Base-by-base conservation (phyloP, 1,140 invertebrate species). In the Gryon sp. region DNA sequence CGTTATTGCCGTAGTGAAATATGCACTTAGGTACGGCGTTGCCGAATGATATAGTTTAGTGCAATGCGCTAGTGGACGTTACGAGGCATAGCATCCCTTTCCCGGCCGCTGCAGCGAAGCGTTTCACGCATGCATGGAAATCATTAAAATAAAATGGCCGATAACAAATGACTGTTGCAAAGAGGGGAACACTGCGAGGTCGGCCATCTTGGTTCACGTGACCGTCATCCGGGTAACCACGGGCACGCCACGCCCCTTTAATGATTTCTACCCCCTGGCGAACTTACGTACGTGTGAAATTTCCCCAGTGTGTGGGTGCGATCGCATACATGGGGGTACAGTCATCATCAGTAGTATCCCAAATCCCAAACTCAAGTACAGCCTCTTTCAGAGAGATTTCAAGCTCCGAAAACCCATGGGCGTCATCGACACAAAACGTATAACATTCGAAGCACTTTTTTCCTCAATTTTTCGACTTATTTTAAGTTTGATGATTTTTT, bases 111-210 rank as follows among this genome's bases (percentile, higher is more conserved):
- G 83, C 84, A 84, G 79, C 86, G 79, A 76, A 87, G 84, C 83
- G 86, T 86, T 89, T 88, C 86, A 88, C 86, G 86, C 87, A 87
- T 87, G 87, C 87, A 88, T 88, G 87, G 82, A 88, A 89, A 89
- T 88, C 86, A 89, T 89, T 87, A 88, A 89, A 89, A 88, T 89
- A 89, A 89, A 89, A 89, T 89, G 87, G 87, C 86, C 84, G 86
- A 88, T 88, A 88, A 88, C 86, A 86, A 89, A 89, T 89, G 88
- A 89, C 86, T 88, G 86, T 87, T 86, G 84, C 79, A 87, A 87
- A 87, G 82, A 84, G 82, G 83, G 83, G 83, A 80, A 84, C 80
- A 76, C 78, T 76, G 46, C 50, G 55, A 52, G 65, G 74, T 70
- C 86, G 82, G 88, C 88, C 88, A 89, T 88, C 77, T 88, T 89